Evolutionary conservation across 2,888 invertebrate genomes (phyloP).

Genomic region (Mechanitis messenoides): DNA sequence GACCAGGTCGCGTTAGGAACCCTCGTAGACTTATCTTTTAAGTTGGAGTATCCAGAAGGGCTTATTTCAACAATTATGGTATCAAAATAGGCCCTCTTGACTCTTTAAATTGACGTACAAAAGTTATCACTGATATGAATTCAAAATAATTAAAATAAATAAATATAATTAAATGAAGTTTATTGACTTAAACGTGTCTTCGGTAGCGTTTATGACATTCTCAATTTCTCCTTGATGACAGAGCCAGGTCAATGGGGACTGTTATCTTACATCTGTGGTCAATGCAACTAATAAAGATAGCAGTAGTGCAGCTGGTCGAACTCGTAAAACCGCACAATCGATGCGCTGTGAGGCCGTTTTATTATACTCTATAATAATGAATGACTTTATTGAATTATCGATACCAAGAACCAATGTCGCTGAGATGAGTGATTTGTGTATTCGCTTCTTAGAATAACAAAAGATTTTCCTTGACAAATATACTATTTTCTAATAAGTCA

Average conservation of each 20-base stretch:
- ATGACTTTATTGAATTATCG: conserved; percentile 72
- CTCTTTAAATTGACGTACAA: too few relatives aligned
- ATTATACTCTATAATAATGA: conserved; percentile 61
- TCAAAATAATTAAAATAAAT: neutral
- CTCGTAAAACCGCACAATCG: conserved; percentile 68
- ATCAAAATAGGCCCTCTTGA: too few relatives aligned
- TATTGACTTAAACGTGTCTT: conserved; percentile 12
- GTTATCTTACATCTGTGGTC: conserved; percentile 45
- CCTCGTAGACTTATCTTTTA: too few relatives aligned
- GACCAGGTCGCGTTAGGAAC: too few relatives aligned
- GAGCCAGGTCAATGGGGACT: conserved; percentile 33
- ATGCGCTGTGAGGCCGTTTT: conserved; percentile 58
- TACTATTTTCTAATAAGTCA: neutral
- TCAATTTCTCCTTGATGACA: conserved; percentile 22
- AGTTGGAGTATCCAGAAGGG: too few relatives aligned
- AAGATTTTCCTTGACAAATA: conserved; percentile 6
- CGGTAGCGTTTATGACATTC: conserved; percentile 15
- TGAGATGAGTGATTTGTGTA: conserved; percentile 60
- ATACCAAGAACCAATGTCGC: conserved; percentile 63
- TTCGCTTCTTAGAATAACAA: conserved; percentile 5
- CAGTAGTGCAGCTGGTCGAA: conserved; percentile 63
- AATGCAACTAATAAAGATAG: conserved; percentile 64
- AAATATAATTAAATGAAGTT: conserved; percentile 9
- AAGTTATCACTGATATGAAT: too few relatives aligned
- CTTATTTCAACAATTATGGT: too few relatives aligned